Evolutionary conservation across 1,140 invertebrate species (phyloP), one percentile per base, ranked within the genome.

Genomic region (Meloidogyne chitwoodi): DNA sequence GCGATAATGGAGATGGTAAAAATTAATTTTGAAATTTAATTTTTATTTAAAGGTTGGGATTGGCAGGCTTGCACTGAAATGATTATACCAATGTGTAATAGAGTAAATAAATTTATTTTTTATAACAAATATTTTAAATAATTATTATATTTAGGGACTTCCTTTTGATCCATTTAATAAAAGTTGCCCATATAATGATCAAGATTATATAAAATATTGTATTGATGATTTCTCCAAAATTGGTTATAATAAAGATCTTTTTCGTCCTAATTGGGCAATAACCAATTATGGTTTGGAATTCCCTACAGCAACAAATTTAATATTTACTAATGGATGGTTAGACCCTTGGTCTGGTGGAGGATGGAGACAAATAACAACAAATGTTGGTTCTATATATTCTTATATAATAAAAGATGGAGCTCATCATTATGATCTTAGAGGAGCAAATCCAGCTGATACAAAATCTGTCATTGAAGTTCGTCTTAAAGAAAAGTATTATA

Each of bases 61-160:
- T 84, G 81, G 81, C 79, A 84, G 75, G 73, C 78, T 10, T 98
- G 95, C 86, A 95, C 94, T 31, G 95, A 98, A 88, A 95, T 98
- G 93, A 92, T 96, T 65, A 95, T 96, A 92, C 94, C 94, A 0
- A 92, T 93, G 88, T 98, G 95, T 87, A 89, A 90, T 10, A 91
- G 92, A 80, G 92, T 48, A 19, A 48, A 19, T 19, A 48, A 66
- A n/a, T 31, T n/a, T 16, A 66, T 19, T n/a, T n/a, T 19, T 29
- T 66, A 19, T 1, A n/a, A 34, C 10, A 14, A 1, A n/a, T n/a
- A n/a, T n/a, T 65, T 16, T 24, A 8, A 34, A 24, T 12, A 12
- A 14, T 2, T 14, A 34, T 10, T 12, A 61, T 22, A 12, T 76
- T 76, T 12, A 66, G 69, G 69, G 48, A 1, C 27, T 27, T 4